phyloP scores from a whole-genome alignment of 1,140 invertebrate genomes.

The Dendrolimus kikuchii region DNA sequence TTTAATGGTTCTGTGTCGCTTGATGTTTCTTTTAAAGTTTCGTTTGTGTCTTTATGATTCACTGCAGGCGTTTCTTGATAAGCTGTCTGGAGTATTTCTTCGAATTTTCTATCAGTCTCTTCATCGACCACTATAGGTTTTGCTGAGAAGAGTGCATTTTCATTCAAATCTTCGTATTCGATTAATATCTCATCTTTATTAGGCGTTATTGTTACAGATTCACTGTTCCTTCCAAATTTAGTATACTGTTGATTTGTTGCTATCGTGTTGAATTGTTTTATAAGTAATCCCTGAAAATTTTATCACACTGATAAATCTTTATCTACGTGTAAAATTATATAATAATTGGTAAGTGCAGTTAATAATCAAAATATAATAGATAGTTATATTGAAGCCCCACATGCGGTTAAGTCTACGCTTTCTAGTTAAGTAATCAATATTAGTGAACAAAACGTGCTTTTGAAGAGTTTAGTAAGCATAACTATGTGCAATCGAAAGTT shows the following conservation, averaged over 20 bases:
- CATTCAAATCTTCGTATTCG: conserved; percentile 53
- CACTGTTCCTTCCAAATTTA: conserved; percentile 42
- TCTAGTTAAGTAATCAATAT: no score
- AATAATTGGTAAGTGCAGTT: neutral
- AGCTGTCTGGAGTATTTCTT: conserved; percentile 52
- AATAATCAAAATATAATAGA: neutral
- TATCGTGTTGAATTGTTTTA: conserved; percentile 61
- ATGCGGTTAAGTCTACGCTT: no score
- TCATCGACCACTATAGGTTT: conserved; percentile 44
- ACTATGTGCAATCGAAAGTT: no score
- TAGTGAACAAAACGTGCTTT: no score
- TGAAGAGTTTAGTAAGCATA: no score
- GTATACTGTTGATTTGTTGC: conserved; percentile 60
- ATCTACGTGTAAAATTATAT: neutral
- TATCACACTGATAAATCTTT: neutral
- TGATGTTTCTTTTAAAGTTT: conserved; percentile 1
- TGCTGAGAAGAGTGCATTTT: conserved; percentile 44
- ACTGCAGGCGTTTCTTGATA: conserved; percentile 22
- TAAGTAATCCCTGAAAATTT: conserved; percentile 61
- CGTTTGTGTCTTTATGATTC: conserved; percentile 13
- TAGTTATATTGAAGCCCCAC: no score
- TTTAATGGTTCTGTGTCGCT: conserved; percentile 24
- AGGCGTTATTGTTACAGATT: conserved; percentile 47
- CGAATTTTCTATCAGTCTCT: conserved; percentile 55
- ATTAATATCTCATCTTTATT: conserved; percentile 52